Conservation (phyloP, 2,888 invertebrate species). For the Merodon equestris region DNA sequence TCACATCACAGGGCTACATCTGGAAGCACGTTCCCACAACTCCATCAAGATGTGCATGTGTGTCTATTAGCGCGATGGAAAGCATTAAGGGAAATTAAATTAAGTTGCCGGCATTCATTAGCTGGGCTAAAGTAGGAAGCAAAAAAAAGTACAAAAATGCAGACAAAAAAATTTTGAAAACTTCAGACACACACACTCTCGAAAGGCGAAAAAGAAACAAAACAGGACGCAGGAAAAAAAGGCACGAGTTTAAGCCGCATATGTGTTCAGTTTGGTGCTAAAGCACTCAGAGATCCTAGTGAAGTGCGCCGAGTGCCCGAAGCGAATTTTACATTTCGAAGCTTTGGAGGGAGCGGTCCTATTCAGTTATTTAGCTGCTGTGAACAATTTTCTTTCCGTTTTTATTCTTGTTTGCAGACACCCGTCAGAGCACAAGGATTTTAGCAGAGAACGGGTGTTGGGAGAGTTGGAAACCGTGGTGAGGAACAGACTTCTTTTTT, state of each 20-base stretch:
- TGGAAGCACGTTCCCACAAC: not conserved
- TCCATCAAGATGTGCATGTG: not conserved
- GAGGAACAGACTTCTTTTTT: not conserved
- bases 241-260: slow-evolving; percentile 12
- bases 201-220: slow-evolving; percentile 1
- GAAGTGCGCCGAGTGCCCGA: slow-evolving; percentile 20
- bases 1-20: not conserved
- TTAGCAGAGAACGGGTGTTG: too few relatives aligned
- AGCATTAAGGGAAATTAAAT: slow-evolving; percentile 48
- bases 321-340: slow-evolving; percentile 33
- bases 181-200: not conserved
- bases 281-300: slow-evolving; percentile 6
- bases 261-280: slow-evolving; percentile 31
- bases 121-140: slow-evolving; percentile 27
- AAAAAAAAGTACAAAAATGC: slow-evolving; percentile 9
- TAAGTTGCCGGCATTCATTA: slow-evolving; percentile 54
- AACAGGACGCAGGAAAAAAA: not conserved
- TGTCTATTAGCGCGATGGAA: slow-evolving; percentile 35
- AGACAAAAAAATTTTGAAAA: not conserved
- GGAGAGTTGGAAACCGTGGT: too few relatives aligned
- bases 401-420: not conserved
- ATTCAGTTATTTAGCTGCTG: not conserved
- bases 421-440: too few relatives aligned
- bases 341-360: slow-evolving; percentile 6
- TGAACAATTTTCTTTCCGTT: slow-evolving; percentile 9